These are phyloP conservation scores for Mechanitis mazaeus DNA, from an alignment of 2,888 invertebrate species.

Conservation along the genomic window DNA sequence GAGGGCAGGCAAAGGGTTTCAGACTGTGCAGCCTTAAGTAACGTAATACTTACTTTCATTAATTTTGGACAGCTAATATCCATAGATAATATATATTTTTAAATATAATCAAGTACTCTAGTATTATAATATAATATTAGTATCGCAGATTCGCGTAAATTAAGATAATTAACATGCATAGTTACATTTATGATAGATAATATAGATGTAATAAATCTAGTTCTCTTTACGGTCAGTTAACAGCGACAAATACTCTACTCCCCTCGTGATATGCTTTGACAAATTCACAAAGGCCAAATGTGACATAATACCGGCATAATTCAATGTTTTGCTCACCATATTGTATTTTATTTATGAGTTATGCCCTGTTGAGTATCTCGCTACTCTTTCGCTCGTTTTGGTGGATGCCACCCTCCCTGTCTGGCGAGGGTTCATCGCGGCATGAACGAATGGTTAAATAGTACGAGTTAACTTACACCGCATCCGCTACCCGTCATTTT, in stretches of 20 bases:
- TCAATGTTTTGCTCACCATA: constrained; percentile 79
- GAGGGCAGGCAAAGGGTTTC: too few relatives aligned
- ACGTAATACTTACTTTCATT: too few relatives aligned
- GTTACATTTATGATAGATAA: constrained; percentile 20
- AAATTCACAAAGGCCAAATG: constrained; percentile 77
- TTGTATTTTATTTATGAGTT: constrained; percentile 78
- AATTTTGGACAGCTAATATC: too few relatives aligned
- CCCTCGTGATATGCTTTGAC: constrained; percentile 59
- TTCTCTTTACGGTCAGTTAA: constrained; percentile 49
- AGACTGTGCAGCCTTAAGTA: too few relatives aligned
- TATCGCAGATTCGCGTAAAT: not conserved
- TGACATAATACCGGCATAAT: constrained; percentile 77
- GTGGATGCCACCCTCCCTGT: constrained; percentile 42
- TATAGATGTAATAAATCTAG: constrained; percentile 48
- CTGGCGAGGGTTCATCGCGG: constrained; percentile 59
- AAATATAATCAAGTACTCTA: not conserved
- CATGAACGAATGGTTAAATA: constrained; percentile 75
- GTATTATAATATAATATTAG: not conserved
- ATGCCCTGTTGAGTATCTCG: constrained; percentile 59
- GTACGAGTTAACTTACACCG: constrained; percentile 74
- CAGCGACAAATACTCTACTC: constrained; percentile 59
- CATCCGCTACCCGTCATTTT: constrained; percentile 71
- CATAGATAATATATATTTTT: not conserved
- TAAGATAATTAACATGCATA: constrained; percentile 11
- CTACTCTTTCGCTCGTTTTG: constrained; percentile 43